Conservation (phyloP, 1,140 invertebrate genomes). For the Cyclina sinensis region DNA sequence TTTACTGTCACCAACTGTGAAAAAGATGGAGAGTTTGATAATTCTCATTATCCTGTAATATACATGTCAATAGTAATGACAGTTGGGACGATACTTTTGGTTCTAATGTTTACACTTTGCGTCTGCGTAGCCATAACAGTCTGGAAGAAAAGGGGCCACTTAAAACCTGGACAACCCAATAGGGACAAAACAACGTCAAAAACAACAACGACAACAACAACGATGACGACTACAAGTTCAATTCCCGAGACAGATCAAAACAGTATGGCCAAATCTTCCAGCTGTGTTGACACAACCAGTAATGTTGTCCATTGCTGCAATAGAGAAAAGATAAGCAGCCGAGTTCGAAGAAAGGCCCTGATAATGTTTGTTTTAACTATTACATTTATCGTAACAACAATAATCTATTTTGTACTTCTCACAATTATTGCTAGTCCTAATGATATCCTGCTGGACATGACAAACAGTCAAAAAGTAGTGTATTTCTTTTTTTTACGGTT, state of each 20-base stretch:
- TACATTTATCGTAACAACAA: conserved; percentile 37
- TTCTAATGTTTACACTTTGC: conserved; percentile 22
- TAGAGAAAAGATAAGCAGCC: not conserved
- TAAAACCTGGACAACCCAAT: not conserved
- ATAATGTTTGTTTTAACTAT: conserved; percentile 53
- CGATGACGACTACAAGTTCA: not conserved
- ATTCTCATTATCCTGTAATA: not conserved
- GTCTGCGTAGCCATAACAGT: conserved; percentile 15
- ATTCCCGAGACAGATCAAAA: not conserved
- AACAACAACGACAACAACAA: too few species aligned
- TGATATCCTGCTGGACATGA: not conserved
- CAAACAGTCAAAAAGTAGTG: not conserved
- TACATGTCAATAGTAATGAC: not conserved
- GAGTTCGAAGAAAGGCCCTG: conserved; percentile 17
- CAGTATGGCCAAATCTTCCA: not conserved
- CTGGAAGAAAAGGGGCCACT: not conserved
- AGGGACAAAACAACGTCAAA: not conserved
- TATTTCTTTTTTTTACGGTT: conserved; percentile 55
- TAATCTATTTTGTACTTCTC: conserved; percentile 18
- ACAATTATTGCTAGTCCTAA: conserved; percentile 1
- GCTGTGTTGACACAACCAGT: not conserved
- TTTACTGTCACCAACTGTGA: conserved; percentile 48
- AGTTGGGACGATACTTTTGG: not conserved
- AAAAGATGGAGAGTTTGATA: conserved; percentile 22
- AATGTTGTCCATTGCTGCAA: not conserved